These are phyloP conservation scores for Magallana ariakensis DNA, from an alignment of 1,140 invertebrate species.

Conservation along the genomic window DNA sequence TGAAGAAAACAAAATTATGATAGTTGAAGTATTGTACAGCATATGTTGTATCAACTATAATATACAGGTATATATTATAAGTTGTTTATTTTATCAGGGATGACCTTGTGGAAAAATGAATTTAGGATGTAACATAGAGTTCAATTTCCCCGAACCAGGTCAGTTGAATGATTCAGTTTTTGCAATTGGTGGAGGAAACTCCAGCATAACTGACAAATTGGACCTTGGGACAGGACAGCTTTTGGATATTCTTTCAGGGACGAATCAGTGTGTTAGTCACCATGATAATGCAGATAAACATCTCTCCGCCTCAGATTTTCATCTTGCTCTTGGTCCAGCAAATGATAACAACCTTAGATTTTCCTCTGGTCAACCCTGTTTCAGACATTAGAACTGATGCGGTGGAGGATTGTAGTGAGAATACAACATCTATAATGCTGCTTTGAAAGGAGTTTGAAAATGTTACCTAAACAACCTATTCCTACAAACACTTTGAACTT, in stretches of 20 bases:
- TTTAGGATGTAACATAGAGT: slow-evolving; percentile 56
- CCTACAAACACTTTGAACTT: slow-evolving; percentile 38
- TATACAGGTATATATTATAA: too few relatives aligned
- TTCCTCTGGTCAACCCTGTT: slow-evolving; percentile 48
- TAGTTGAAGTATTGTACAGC: too few relatives aligned
- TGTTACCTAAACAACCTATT: slow-evolving; percentile 31
- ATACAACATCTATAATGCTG: slow-evolving; percentile 55
- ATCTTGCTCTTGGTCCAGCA: slow-evolving; percentile 55
- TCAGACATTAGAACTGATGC: slow-evolving; percentile 47
- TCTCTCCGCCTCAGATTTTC: slow-evolving; percentile 54
- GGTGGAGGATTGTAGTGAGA: slow-evolving; percentile 53
- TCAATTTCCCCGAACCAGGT: slow-evolving; percentile 51
- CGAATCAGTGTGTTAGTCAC: slow-evolving; percentile 42
- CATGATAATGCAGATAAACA: slow-evolving; percentile 47
- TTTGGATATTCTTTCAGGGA: slow-evolving; percentile 39
- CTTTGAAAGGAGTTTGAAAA: slow-evolving; percentile 48
- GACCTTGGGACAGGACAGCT: slow-evolving; percentile 45
- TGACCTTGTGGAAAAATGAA: slow-evolving; percentile 44
- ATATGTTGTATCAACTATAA: too few relatives aligned
- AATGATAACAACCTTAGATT: slow-evolving; percentile 58
- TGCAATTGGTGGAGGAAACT: not conserved
- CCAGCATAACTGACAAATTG: slow-evolving; percentile 50
- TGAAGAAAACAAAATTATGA: too few relatives aligned
- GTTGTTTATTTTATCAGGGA: too few relatives aligned
- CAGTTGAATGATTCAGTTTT: slow-evolving; percentile 46